phyloP scores from a whole-genome alignment of 2,113 vertebrate species.

The Pontoporia blainvillei region DNA sequence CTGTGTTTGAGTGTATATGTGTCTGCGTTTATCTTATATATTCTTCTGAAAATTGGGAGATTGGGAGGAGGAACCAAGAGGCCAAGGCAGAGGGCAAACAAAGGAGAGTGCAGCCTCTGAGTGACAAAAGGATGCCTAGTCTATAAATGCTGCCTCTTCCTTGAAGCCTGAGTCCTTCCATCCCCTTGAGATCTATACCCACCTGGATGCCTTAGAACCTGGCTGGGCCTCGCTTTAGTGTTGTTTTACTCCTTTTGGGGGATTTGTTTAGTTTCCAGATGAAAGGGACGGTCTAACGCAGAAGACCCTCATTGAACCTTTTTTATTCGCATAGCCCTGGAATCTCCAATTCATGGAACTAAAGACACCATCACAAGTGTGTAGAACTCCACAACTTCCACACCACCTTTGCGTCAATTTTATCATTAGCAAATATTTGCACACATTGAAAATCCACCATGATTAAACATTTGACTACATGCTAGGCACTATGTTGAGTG shows the following conservation, averaged over 20 bases:
- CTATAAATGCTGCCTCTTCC: neutral
- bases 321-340: neutral
- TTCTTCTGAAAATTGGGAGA: neutral
- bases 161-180: neutral
- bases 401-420: rapidly evolving
- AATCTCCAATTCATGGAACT: rapidly evolving
- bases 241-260: neutral
- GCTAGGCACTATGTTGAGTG: neutral
- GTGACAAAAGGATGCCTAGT: rapidly evolving
- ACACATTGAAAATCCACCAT: neutral
- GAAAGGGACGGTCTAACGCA: neutral
- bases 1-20: neutral
- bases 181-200: neutral
- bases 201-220: neutral
- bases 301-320: neutral
- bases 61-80: neutral
- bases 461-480: rapidly evolving
- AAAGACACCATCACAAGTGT: neutral
- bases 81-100: neutral
- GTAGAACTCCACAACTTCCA: neutral
- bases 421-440: neutral
- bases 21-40: neutral
- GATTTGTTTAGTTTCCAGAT: neutral
- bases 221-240: neutral
- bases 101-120: neutral